phyloP scores from a whole-genome alignment of 2,113 vertebrate genomes.

The Pelobates fuscus region DNA sequence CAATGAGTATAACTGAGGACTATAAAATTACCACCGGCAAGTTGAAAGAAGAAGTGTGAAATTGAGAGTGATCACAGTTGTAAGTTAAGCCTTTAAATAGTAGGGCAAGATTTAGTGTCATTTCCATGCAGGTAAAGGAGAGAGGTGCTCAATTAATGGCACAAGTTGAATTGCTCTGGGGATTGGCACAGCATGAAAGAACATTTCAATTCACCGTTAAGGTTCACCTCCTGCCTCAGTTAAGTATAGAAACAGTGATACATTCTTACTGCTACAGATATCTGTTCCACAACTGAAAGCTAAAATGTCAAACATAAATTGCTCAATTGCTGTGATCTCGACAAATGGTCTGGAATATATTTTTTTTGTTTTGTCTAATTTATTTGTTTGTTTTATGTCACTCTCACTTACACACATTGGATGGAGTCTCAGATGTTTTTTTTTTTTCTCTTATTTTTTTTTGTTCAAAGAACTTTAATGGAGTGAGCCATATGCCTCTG shows the following conservation, averaged over 20 bases:
- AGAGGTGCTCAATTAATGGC: conserved; percentile 41
- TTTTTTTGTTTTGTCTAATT: neutral
- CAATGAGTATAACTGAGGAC: conserved; percentile 58
- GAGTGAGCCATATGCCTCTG: conserved; percentile 35
- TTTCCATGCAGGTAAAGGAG: conserved; percentile 35
- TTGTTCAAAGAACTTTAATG: conserved; percentile 26
- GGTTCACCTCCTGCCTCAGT: conserved; percentile 44
- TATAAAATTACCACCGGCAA: conserved; percentile 61
- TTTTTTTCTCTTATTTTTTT: neutral
- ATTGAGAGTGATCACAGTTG: conserved; percentile 41
- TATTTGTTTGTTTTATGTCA: no score
- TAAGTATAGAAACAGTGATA: conserved; percentile 40
- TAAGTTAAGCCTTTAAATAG: conserved; percentile 40
- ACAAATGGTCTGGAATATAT: neutral
- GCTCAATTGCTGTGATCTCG: neutral
- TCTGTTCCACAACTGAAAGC: conserved; percentile 19
- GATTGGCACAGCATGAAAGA: conserved; percentile 43
- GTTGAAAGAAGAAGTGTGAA: conserved; percentile 58
- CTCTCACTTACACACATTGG: no score
- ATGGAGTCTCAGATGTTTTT: no score
- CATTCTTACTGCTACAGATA: conserved; percentile 27
- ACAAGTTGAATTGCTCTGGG: conserved; percentile 38
- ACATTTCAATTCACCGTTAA: conserved; percentile 43
- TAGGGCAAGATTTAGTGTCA: conserved; percentile 23
- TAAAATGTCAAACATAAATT: conserved; percentile 22